These are phyloP conservation scores for Habropoda laboriosa DNA, from an alignment of 1,140 invertebrate species.

Conservation along the genomic window DNA sequence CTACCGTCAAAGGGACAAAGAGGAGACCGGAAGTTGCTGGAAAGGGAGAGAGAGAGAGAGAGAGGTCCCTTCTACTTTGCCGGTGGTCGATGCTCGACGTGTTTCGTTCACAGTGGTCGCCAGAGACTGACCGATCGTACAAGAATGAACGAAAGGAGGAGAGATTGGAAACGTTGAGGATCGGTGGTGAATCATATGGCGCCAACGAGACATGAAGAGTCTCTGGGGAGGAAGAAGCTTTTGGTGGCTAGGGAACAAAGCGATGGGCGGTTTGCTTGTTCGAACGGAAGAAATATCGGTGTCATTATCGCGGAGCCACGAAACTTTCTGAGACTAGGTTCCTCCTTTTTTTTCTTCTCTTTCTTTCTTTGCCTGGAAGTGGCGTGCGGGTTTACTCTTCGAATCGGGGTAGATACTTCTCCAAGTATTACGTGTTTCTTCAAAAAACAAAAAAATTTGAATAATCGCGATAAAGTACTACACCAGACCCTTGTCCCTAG, in stretches of 20 bases:
- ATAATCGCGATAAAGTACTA: too few species aligned
- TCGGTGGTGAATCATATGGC: constrained; percentile 16
- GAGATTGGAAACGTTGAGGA: not conserved
- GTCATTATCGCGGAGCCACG: constrained; percentile 62
- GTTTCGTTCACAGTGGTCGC: too few species aligned
- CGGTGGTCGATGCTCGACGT: too few species aligned
- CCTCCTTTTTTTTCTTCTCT: not conserved
- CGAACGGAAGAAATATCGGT: constrained; percentile 51
- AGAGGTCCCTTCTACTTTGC: too few species aligned
- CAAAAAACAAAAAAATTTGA: too few species aligned
- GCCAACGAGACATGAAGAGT: too few species aligned
- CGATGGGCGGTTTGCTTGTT: constrained; percentile 37
- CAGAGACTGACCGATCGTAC: not conserved
- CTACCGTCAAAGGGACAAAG: constrained; percentile 38
- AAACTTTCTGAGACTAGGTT: constrained; percentile 51
- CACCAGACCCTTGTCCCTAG: too few species aligned
- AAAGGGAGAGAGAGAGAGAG: too few species aligned
- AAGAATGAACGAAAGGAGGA: too few species aligned
- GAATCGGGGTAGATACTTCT: too few species aligned
- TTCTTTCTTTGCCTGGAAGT: not conserved
- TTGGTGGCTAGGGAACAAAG: constrained; percentile 16
- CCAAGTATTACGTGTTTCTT: too few species aligned
- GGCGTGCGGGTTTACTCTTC: not conserved
- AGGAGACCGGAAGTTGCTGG: not conserved
- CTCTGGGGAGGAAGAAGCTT: not conserved